These are phyloP conservation scores for Sylvietta virens DNA, from an alignment of 2,113 vertebrate genomes.

Conservation along the genomic window DNA sequence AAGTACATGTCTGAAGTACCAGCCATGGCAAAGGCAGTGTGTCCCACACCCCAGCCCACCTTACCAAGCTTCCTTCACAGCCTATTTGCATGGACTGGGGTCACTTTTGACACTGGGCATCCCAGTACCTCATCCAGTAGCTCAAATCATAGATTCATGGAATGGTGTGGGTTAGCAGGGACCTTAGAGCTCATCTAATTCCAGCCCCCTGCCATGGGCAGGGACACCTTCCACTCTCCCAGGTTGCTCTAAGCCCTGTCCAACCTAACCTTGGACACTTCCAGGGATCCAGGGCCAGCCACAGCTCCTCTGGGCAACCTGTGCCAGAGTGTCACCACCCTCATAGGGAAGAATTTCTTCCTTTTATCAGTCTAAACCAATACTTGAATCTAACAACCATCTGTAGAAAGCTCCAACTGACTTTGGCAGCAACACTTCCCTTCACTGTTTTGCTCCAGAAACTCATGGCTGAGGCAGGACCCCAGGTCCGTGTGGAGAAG, in stretches of 20 bases:
- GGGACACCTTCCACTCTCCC: not conserved
- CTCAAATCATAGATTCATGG: not conserved
- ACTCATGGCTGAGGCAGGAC: not conserved
- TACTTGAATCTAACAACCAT: not conserved
- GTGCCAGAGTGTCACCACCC: not conserved
- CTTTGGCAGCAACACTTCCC: not conserved
- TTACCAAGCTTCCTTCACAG: not conserved
- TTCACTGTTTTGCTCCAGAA: not conserved
- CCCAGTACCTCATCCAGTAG: not conserved
- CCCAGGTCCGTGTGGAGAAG: not conserved
- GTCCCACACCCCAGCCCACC: not conserved
- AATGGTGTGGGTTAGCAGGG: not conserved
- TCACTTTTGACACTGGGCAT: not conserved
- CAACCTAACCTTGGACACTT: not conserved
- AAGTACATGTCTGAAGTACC: not conserved
- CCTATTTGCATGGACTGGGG: not conserved
- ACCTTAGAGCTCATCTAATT: not conserved
- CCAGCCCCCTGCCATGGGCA: not conserved
- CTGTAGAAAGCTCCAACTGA: not conserved
- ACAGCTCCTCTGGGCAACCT: not conserved
- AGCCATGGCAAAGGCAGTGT: not conserved
- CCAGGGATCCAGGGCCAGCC: not conserved
- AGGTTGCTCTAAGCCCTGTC: not conserved
- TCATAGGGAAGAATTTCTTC: not conserved
- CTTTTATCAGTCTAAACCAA: not conserved